Base-by-base conservation (phyloP, 2,888 invertebrate species). In the Vanessa cardui region DNA sequence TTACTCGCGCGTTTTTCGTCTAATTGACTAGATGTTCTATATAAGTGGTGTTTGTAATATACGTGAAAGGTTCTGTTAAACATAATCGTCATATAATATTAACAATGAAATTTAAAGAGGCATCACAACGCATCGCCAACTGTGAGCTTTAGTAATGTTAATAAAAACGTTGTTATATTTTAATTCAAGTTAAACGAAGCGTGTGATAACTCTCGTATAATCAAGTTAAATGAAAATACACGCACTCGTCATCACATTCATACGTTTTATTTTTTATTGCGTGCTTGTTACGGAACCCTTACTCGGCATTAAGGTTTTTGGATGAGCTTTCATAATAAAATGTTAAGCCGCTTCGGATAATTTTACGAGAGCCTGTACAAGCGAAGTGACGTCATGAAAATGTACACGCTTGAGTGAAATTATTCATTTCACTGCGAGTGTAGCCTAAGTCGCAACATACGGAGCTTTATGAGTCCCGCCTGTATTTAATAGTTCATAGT, bases 401-500 rank as follows among this genome's bases (percentile, higher is more conserved):
- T 63, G 59, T 69, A 66, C 66, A 63, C 60, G 62, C 46, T 66
- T 62, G 62, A 54, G 52, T 54, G 54, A 66, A 66, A 69, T 66
- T 69, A 66, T 62, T 59, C 49, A 54, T 54, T 66, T 58, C 49
- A 16, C 47, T 78, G 12, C 39, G 12, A 39, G 39, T 39, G 76
- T 49, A 81, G 79, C 84, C 82, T 85, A 86, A 82, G 82, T 80
- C 77, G 78, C 80, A 81, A 86, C 84, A 85, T 84, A 86, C 84
- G 83, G 85, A 86, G 86, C 87, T 89, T 89, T 84, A 89, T 81
- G 88, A 86, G 79, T 80, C 76, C 78, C 80, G 76, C 31, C 58
- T 65, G 59, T 59, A 59, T 65, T 59, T 59, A 18, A 31, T 50
- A 31, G 45, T 44, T 31, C 45, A 18, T 45, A 59, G 52, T 12